These are phyloP conservation scores for Gobio occitaniae DNA, from an alignment of 2,797 vertebrate species.

Conservation along the genomic window DNA sequence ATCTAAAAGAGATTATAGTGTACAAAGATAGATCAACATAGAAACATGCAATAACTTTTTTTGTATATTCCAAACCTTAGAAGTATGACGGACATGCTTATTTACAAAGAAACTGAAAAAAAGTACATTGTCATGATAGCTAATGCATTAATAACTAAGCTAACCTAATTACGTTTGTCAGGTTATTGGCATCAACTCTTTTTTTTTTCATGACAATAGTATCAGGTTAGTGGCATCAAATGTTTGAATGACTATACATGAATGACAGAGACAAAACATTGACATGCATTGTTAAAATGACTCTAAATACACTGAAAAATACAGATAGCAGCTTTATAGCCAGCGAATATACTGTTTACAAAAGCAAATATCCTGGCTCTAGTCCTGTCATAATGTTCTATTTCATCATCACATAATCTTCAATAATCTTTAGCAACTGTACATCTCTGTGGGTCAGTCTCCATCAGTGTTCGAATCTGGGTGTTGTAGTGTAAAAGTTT, in stretches of 20 bases:
- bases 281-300: slow-evolving; percentile 31
- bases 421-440: slow-evolving; percentile 88
- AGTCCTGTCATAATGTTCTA: slow-evolving; percentile 92
- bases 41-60: too few species aligned
- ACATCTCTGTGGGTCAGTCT: slow-evolving; percentile 88
- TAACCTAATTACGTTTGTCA: not conserved
- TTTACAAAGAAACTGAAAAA: not conserved
- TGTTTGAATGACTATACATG: not conserved
- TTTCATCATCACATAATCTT: slow-evolving; percentile 92
- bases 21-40: too few species aligned
- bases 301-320: slow-evolving; percentile 90
- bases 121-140: not conserved
- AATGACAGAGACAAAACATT: slow-evolving; percentile 34
- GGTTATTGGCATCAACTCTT: not conserved
- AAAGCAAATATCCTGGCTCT: slow-evolving; percentile 87
- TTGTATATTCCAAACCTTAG: not conserved
- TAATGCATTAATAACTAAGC: not conserved
- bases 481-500: slow-evolving; percentile 87
- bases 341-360: slow-evolving; percentile 90
- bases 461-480: slow-evolving; percentile 91
- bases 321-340: slow-evolving; percentile 65
- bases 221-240: not conserved
- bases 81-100: not conserved
- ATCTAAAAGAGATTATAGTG: not conserved
- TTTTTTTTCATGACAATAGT: not conserved